Evolutionary conservation across 1,140 invertebrate genomes (phyloP), one percentile per base, ranked within the genome.

Genomic region (Caenorhabditis brenneri): DNA sequence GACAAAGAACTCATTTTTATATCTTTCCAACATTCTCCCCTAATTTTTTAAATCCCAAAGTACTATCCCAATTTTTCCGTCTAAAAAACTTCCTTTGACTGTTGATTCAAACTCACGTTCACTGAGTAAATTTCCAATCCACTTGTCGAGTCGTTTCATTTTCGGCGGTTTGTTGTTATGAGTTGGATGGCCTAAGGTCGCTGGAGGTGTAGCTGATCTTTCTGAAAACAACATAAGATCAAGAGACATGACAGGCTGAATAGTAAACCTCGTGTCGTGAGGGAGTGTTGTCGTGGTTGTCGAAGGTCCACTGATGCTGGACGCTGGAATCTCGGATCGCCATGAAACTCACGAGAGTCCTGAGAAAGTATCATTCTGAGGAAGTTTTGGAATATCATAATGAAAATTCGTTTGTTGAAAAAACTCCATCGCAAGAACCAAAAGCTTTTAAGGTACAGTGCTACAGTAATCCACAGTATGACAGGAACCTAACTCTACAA

Each of bases 121-220:
- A 74, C 65, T 74, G 7, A 74, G 22, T 42, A 74, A 74, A 74
- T 74, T 74, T 19, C 65, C 65, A 74, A 74, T 74, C 65, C 65
- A 74, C 65, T 74, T 74, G 65, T 74, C 65, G 33, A 74, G 65
- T 74, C 65, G 65, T 31, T 74, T 74, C 65, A 74, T 74, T 42
- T 74, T 74, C 65, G 65, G 65, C 29, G 65, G 65, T 36, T 74
- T 74, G 65, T 74, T 74, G 36, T 74, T 39, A 27, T 74, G 65
- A 42, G 33, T 42, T 74, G 65, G n/a, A 9, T 74, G 36, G 65
- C 29, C 22, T 42, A 74, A 31, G 22, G 65, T 74, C 65, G 65
- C 65, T 74, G 65, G 65, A 74, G 65, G 65, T 74, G 65, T 74
- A 3, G 65, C 65, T 31, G 65, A 74, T 74, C 65, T 74, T 74